Percentiles rank a stretch among this genome's conserved stretches.
These are phyloP conservation scores for Ichneumoninae sp. DNA, from an alignment of 2,888 invertebrate species.

Conservation along the genomic window DNA sequence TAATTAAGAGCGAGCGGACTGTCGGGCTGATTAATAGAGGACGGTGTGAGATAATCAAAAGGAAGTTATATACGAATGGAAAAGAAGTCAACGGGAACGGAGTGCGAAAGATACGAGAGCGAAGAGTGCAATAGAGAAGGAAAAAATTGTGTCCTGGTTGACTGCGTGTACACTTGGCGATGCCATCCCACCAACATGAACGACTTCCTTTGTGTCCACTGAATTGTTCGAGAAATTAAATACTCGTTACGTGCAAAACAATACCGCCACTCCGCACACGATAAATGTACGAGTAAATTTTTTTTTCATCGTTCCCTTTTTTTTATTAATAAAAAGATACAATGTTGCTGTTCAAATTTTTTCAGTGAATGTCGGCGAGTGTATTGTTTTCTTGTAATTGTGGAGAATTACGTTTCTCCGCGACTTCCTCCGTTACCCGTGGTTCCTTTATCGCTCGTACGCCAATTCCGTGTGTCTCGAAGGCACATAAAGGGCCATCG, in stretches of 20 bases:
- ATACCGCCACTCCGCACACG: slow-evolving; percentile 50
- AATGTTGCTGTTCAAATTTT: neutral
- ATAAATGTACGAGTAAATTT: slow-evolving; percentile 33
- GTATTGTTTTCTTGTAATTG: slow-evolving; percentile 21
- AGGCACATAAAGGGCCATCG: slow-evolving; percentile 63
- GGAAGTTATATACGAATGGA: slow-evolving; percentile 82
- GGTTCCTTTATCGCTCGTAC: slow-evolving; percentile 25
- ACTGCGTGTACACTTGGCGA: slow-evolving; percentile 64
- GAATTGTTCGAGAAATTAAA: slow-evolving; percentile 68
- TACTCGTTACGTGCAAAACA: slow-evolving; percentile 66
- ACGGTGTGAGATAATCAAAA: slow-evolving; percentile 83
- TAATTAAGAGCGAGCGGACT: slow-evolving; percentile 82
- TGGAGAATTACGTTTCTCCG: slow-evolving; percentile 22
- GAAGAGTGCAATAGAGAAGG: slow-evolving; percentile 11
- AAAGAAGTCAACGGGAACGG: slow-evolving; percentile 73
- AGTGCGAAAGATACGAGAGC: neutral
- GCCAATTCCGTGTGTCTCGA: slow-evolving; percentile 47
- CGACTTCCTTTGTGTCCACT: slow-evolving; percentile 64
- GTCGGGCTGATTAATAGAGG: slow-evolving; percentile 83
- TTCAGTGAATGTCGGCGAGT: neutral
- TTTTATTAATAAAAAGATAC: slow-evolving; percentile 29
- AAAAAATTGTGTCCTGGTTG: slow-evolving; percentile 64
- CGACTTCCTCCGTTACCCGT: neutral
- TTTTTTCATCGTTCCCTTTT: slow-evolving; percentile 23
- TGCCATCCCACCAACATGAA: slow-evolving; percentile 74